phyloP scores from a whole-genome alignment of 2,888 invertebrate species.

The Lathronympha strigana region DNA sequence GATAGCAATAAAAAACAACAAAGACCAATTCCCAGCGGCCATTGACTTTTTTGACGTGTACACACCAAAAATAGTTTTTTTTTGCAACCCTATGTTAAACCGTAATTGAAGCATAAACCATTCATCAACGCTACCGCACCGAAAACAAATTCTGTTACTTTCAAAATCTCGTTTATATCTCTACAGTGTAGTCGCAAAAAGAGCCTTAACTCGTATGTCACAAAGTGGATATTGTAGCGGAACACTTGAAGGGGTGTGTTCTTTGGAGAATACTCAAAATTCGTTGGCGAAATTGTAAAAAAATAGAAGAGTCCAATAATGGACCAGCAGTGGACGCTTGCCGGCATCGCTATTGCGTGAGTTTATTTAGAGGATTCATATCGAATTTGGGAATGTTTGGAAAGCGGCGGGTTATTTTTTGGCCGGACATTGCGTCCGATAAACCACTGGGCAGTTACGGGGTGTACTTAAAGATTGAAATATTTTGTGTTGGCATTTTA shows the following conservation, averaged over 20 bases:
- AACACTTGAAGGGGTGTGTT: neutral
- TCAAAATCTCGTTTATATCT: neutral
- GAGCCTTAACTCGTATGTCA: neutral
- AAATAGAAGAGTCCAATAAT: constrained; percentile 36
- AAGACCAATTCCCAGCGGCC: neutral
- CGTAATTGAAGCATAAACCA: constrained; percentile 38
- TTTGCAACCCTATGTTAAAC: constrained; percentile 29
- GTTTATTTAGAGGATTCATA: constrained; percentile 40
- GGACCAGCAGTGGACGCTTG: constrained; percentile 22
- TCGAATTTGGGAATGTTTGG: constrained; percentile 37
- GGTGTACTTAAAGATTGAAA: neutral
- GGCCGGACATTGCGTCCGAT: constrained; percentile 5
- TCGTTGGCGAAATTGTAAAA: constrained; percentile 19
- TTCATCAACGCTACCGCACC: constrained; percentile 33
- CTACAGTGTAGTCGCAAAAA: neutral
- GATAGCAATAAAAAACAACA: constrained; percentile 6
- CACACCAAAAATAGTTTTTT: constrained; percentile 4
- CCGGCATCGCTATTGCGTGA: constrained; percentile 21
- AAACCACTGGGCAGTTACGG: constrained; percentile 17
- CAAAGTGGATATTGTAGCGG: neutral
- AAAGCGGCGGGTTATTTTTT: constrained; percentile 7
- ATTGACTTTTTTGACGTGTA: constrained; percentile 11
- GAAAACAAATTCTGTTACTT: constrained; percentile 11
- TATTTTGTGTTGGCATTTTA: too few species aligned
- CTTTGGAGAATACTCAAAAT: constrained; percentile 2